Evolutionary conservation across 2,113 vertebrate species (phyloP).

Genomic region (Oncorhynchus kisutch): DNA sequence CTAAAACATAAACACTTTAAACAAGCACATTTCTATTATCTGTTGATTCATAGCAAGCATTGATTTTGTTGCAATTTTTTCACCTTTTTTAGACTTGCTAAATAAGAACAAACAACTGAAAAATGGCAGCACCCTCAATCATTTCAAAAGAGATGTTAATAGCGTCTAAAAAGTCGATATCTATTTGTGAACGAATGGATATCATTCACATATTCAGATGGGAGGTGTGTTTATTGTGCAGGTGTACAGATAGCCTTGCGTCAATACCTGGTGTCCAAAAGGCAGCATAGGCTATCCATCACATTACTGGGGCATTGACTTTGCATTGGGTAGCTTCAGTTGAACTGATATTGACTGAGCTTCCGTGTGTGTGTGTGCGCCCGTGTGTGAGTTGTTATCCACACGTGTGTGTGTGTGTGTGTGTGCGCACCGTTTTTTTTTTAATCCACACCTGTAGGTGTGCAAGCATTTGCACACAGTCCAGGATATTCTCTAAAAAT

Average conservation of each 20-base stretch:
- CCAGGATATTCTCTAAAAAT: background rate
- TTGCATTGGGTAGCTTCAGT: background rate
- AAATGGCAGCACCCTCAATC: background rate
- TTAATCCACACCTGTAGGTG: background rate
- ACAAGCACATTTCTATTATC: background rate
- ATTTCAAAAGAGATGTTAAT: background rate
- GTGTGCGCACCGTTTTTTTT: background rate
- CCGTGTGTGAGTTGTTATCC: background rate
- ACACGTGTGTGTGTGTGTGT: background rate
- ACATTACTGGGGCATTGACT: constrained; percentile 26
- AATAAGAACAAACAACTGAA: background rate
- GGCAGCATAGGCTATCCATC: constrained; percentile 20
- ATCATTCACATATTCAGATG: constrained; percentile 9
- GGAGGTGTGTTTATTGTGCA: background rate
- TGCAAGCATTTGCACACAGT: background rate
- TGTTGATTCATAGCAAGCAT: background rate
- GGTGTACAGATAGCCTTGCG: background rate
- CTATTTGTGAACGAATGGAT: constrained; percentile 14
- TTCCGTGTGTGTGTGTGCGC: constrained; percentile 4
- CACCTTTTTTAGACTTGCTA: background rate
- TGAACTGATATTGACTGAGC: constrained; percentile 11
- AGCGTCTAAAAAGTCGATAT: constrained; percentile 8
- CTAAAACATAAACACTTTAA: background rate
- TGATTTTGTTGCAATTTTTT: background rate
- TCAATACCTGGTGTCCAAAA: constrained; percentile 20